Base-by-base conservation (phyloP, 2,888 invertebrate genomes). In the Cyrtodaria siliqua region DNA sequence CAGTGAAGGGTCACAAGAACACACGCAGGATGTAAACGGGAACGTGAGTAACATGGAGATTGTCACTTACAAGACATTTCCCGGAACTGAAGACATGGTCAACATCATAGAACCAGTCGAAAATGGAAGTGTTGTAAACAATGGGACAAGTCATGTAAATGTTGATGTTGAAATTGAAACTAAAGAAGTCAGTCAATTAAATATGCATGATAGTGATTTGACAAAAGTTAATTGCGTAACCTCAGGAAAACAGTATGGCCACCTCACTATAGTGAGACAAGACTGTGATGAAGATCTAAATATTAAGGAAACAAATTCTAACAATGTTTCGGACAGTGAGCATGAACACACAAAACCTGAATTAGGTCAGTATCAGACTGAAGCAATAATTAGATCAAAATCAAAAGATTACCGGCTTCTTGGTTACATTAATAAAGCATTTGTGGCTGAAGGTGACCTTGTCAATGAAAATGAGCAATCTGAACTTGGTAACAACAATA, bases 51-150 rank as follows among this genome's bases (percentile, higher is more conserved):
- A 49, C 38, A 55, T 73, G 6, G 60, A 71, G 71, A 55, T 79
- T 12, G 61, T 73, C 26, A 71, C 72, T 27, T 79, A 79, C 44
- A 72, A 71, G 47, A 62, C 70, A 40, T 72, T 77, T 26, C 79
- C 79, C 16, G 38, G 50, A 44, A 42, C 52, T 20, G 60, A 40
- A 50, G 44, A 44, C 16, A 44, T 9, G 44, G 20, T 18, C 16
- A 20, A 18, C 6, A 44, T 18, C 20, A 20, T 3, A 9, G 16
- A 44, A 20, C n/a, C 20, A 18, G 20, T 44, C 44, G n/a, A 44
- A 20, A 3, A 3, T 44, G n/a, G 16, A 9, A 16, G 16, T 4
- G 44, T 44, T 6, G 12, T 8, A 4, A 33, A 33, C 12, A 6
- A 16, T 44, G 16, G 6, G 16, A 18, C 20, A 44, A 16, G 16